Conservation (phyloP, 1,140 invertebrate genomes). For the Neodiprion virginianus region DNA sequence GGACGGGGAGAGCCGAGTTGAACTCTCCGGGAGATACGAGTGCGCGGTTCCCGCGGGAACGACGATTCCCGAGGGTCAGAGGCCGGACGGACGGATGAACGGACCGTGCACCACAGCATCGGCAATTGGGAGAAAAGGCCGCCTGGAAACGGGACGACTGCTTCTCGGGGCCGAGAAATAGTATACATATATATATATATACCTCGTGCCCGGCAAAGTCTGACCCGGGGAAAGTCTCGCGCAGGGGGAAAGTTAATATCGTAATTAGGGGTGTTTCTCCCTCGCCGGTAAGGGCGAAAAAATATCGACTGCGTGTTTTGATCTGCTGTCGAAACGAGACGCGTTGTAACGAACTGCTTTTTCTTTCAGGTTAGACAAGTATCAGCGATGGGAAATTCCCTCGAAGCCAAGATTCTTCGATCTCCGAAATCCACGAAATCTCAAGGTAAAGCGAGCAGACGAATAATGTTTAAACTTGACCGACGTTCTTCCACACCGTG, state of each 20-base stretch:
- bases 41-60: background rate
- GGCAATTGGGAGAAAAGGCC: background rate
- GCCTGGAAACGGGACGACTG: background rate
- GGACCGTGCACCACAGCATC: too few relatives aligned
- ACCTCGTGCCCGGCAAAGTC: too few relatives aligned
- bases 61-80: conserved; percentile 1
- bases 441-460: conserved; percentile 53
- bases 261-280: too few relatives aligned
- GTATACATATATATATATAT: background rate
- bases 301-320: too few relatives aligned
- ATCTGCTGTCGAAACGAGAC: too few relatives aligned
- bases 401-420: conserved; percentile 48
- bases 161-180: conserved; percentile 1
- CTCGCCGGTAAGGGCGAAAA: too few relatives aligned
- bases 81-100: background rate
- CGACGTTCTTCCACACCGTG: too few relatives aligned
- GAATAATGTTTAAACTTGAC: too few relatives aligned
- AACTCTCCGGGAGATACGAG: conserved; percentile 1
- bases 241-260: too few relatives aligned
- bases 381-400: conserved; percentile 52
- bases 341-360: background rate
- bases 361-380: conserved; percentile 51
- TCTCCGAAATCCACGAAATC: conserved; percentile 51
- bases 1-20: background rate
- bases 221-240: too few relatives aligned